phyloP scores from a whole-genome alignment of 2,797 vertebrate genomes.

The Spea hammondii region DNA sequence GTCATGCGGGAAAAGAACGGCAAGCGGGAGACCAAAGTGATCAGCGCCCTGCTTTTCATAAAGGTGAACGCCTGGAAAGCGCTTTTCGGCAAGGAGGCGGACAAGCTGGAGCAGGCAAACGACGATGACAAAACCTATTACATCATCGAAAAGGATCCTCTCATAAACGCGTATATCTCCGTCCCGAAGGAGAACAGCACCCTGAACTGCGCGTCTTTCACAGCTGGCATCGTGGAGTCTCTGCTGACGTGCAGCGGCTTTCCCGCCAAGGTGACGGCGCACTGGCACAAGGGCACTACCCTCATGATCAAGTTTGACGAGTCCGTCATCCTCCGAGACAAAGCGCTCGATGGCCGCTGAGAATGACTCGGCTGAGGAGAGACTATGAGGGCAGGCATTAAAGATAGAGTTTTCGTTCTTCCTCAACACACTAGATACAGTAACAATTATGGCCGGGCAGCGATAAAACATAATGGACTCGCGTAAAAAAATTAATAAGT shows the following conservation, averaged over 20 bases:
- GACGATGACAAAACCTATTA: slow-evolving; percentile 92
- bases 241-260: slow-evolving; percentile 88
- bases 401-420: too few relatives aligned
- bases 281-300: slow-evolving; percentile 97
- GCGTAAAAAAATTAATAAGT: too few relatives aligned
- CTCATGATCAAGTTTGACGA: slow-evolving; percentile 97
- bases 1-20: slow-evolving; percentile 87
- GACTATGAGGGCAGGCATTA: neutral
- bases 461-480: too few relatives aligned
- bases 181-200: slow-evolving; percentile 94
- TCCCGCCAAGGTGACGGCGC: slow-evolving; percentile 89
- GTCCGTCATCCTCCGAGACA: slow-evolving; percentile 85
- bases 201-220: slow-evolving; percentile 93
- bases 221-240: slow-evolving; percentile 88
- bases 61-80: slow-evolving; percentile 89
- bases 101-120: slow-evolving; percentile 95
- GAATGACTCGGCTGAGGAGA: neutral
- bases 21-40: slow-evolving; percentile 87
- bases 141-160: slow-evolving; percentile 90
- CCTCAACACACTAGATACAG: too few relatives aligned
- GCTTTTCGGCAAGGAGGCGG: slow-evolving; percentile 88
- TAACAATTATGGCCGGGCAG: too few relatives aligned
- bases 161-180: slow-evolving; percentile 91
- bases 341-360: slow-evolving; percentile 86
- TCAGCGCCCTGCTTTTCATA: slow-evolving; percentile 89